Base-by-base conservation (phyloP, 2,888 invertebrate genomes). In the Hyposoter dolosus region DNA sequence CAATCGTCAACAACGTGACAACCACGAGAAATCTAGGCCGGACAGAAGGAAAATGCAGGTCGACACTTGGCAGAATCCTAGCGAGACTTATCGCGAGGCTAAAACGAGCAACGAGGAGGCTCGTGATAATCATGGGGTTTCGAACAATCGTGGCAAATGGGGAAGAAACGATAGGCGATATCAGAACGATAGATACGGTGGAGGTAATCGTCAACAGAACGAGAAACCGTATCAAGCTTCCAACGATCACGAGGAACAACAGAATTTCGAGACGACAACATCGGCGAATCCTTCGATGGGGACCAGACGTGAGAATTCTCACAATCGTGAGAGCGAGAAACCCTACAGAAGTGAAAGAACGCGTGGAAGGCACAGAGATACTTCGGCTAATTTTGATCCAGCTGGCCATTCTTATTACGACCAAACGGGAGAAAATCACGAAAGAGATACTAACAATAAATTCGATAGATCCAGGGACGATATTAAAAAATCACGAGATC, bases 371-470 rank as follows among this genome's bases (percentile, higher is more conserved):
- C 72, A 65, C 12, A 9, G 86, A 56, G 87, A 88, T 19, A 56
- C 89, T 81, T 65, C 69, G 43, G 40, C 87, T 23, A 87, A 87
- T 87, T 89, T 88, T 50, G 91, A 89, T 79, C 89, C 90, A 15
- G 89, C 84, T 17, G 91, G 86, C 69, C 87, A 85, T 82, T 90
- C 90, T 87, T 90, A 91, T 83, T 88, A 90, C 19, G 90, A 91
- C 43, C 89, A 90, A 15, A 89, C 86, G 78, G 88, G 85, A 53
- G 89, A 87, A 23, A 86, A 71, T 78, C 72, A 77, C 17, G 85
- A 88, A 28, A 74, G 87, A 17, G 85, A 87, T 12, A 2, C 0
- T n/a, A 50, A 15, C 35, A 40, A 45, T 17, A 85, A 81, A 56
- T 77, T 65, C 19, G 86, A 87, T 23, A 76, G 75, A 79, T 71